Conservation (phyloP, 2,888 invertebrate species). For the Microdon myrmicae region DNA sequence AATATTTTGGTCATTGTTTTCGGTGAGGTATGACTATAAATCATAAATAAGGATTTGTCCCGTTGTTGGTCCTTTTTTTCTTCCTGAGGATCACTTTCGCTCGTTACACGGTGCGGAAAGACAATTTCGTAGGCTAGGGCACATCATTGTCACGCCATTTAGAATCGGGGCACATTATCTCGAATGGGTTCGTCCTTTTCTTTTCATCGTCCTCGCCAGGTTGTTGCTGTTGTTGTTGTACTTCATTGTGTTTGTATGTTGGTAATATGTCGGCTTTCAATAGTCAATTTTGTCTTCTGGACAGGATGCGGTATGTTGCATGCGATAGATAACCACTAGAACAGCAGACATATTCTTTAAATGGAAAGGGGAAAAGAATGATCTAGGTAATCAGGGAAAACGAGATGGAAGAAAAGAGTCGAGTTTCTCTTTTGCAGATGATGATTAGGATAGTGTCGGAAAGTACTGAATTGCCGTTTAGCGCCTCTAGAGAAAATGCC, state of each 20-base stretch:
- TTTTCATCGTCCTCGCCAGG: conserved; percentile 15
- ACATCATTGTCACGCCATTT: conserved; percentile 52
- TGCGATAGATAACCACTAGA: conserved; percentile 44
- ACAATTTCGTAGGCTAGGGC: conserved; percentile 47
- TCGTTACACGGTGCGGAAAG: conserved; percentile 60
- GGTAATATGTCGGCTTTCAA: no score
- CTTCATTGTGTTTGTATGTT: conserved; percentile 20
- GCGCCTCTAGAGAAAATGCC: conserved; percentile 39
- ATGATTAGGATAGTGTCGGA: conserved; percentile 10
- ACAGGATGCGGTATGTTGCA: conserved; percentile 39
- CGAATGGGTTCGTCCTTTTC: conserved; percentile 1
- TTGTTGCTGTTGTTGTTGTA: conserved; percentile 29
- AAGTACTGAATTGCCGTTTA: conserved; percentile 22
- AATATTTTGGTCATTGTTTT: conserved; percentile 42
- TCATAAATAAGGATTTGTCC: conserved; percentile 66
- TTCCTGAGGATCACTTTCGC: conserved; percentile 56
- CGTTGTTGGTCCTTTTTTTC: no score
- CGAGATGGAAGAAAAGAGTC: conserved; percentile 8
- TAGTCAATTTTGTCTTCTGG: conserved; percentile 1
- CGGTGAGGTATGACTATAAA: conserved; percentile 59
- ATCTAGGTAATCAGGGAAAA: no score
- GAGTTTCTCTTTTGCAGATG: not conserved
- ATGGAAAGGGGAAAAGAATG: conserved; percentile 26
- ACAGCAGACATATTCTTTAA: no score
- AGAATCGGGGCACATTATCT: conserved; percentile 22